phyloP scores from a whole-genome alignment of 2,797 vertebrate genomes.

The Danio kyathit region DNA sequence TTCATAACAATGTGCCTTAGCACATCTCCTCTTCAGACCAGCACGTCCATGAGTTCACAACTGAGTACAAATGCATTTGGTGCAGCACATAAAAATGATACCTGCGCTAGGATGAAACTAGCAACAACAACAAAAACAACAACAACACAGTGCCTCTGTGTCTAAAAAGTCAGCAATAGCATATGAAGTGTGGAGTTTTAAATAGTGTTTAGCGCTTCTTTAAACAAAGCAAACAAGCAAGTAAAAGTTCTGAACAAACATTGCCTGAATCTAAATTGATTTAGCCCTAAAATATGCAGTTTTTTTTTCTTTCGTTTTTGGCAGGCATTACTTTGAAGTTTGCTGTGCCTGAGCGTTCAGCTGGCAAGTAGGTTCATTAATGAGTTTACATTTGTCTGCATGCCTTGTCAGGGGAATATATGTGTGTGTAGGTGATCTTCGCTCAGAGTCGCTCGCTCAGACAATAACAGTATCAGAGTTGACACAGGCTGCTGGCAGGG shows the following conservation, averaged over 20 bases:
- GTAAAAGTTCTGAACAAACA: not conserved
- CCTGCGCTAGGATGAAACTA: too few species aligned
- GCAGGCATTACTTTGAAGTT: slow-evolving; percentile 28
- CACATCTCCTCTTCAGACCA: too few species aligned
- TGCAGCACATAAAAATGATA: too few species aligned
- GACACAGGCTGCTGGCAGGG: slow-evolving; percentile 49
- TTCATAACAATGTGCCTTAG: too few species aligned
- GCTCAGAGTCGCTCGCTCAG: slow-evolving; percentile 19
- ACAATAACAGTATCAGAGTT: slow-evolving; percentile 53
- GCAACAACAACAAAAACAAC: too few species aligned
- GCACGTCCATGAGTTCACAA: too few species aligned
- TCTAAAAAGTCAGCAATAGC: slow-evolving; percentile 21
- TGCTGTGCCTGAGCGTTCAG: slow-evolving; percentile 11
- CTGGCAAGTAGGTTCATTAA: slow-evolving; percentile 38
- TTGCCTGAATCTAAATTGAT: not conserved
- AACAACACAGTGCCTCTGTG: too few species aligned
- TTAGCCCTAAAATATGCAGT: slow-evolving; percentile 18
- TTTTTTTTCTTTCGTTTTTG: slow-evolving; percentile 30
- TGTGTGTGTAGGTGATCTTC: slow-evolving; percentile 37
- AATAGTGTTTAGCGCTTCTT: not conserved
- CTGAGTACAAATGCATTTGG: too few species aligned
- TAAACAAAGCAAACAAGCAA: slow-evolving; percentile 13
- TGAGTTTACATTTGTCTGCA: slow-evolving; percentile 34
- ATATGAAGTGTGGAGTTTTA: not conserved
- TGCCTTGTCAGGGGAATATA: slow-evolving; percentile 31